Conservation (phyloP, 1,140 invertebrate genomes). For the Temnothorax nylanderi region DNA sequence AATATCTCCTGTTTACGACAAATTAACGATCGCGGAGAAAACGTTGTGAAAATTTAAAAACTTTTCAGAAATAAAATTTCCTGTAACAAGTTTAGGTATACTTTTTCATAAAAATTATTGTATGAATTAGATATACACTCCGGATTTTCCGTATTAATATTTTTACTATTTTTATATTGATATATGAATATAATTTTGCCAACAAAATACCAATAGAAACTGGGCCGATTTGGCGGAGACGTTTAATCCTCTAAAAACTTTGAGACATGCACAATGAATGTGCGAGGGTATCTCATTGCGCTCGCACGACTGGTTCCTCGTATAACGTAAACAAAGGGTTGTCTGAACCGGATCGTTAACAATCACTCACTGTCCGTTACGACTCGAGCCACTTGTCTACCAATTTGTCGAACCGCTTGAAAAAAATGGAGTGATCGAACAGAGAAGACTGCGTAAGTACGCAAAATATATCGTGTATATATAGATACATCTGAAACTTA, state of each 20-base stretch:
- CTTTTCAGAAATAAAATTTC: background rate
- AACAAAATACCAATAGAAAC: conserved; percentile 6
- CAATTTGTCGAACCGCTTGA: conserved; percentile 8
- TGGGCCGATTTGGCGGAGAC: background rate
- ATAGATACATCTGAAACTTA: background rate
- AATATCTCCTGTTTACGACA: background rate
- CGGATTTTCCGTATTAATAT: background rate
- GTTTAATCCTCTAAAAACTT: conserved; percentile 30
- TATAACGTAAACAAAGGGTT: conserved; percentile 8
- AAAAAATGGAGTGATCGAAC: conserved; percentile 8
- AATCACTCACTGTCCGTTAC: conserved; percentile 71
- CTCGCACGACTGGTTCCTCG: background rate
- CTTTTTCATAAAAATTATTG: background rate
- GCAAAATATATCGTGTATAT: background rate
- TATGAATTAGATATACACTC: background rate
- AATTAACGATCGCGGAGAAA: background rate
- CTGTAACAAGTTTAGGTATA: background rate
- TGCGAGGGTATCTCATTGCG: background rate
- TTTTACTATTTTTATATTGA: too few relatives aligned
- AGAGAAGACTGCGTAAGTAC: background rate
- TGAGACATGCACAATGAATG: background rate
- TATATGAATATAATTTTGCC: conserved; percentile 33
- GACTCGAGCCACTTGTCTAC: conserved; percentile 21
- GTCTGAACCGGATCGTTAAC: conserved; percentile 57
- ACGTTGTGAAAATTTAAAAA: background rate